Conservation (phyloP, 1,140 invertebrate genomes). For the Hycleus phaleratus region DNA sequence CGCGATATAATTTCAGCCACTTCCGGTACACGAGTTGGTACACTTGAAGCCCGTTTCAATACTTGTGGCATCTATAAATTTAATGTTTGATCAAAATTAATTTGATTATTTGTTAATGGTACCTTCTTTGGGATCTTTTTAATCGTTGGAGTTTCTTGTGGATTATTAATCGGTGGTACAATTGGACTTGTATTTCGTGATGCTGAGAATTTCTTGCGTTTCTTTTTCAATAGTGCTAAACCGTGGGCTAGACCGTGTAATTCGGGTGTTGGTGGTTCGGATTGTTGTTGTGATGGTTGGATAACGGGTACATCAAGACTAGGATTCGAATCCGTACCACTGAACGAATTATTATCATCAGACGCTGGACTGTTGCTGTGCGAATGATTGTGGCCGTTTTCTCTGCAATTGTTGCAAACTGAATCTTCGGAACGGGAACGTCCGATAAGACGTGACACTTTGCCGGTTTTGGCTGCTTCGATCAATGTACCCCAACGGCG, state of each 20-base stretch:
- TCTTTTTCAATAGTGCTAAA: conserved; percentile 61
- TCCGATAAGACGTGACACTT: conserved; percentile 66
- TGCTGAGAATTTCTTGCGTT: conserved; percentile 71
- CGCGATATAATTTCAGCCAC: conserved; percentile 34
- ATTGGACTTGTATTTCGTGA: conserved; percentile 59
- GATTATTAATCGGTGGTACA: conserved; percentile 36
- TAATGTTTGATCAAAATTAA: neutral
- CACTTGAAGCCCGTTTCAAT: conserved; percentile 54
- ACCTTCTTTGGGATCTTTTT: conserved; percentile 36
- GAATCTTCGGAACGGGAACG: conserved; percentile 73
- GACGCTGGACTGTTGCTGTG: conserved; percentile 40
- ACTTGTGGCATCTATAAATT: conserved; percentile 33
- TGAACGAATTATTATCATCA: conserved; percentile 35
- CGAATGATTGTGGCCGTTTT: conserved; percentile 41
- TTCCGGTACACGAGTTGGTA: conserved; percentile 49
- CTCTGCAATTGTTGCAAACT: conserved; percentile 61
- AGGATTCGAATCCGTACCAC: conserved; percentile 43
- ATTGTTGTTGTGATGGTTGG: conserved; percentile 3
- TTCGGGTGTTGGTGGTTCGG: conserved; percentile 20
- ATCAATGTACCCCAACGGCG: conserved; percentile 72
- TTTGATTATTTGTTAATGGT: conserved; percentile 1
- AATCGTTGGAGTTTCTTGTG: conserved; percentile 17
- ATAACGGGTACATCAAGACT: conserved; percentile 36
- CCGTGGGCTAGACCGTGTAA: conserved; percentile 43
- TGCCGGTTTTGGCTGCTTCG: conserved; percentile 72